Evolutionary conservation across 2,888 invertebrate species (phyloP), one percentile per base, ranked within the genome.

Genomic region (Bibio marci): DNA sequence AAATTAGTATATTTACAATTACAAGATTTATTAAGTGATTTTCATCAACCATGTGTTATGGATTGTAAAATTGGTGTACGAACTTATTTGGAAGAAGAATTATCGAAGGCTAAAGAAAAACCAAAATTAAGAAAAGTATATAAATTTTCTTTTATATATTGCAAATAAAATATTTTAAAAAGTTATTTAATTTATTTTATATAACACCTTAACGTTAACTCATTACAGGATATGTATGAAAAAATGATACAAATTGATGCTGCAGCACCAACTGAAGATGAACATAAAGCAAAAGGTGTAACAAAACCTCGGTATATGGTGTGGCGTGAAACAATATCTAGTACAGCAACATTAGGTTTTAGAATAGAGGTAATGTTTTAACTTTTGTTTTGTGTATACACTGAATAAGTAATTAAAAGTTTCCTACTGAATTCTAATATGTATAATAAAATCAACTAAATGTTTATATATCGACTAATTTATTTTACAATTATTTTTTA

Each of bases 301-400:
- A 92, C 92, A 3, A 94, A 94, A 62, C 88, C 94, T 1, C 71
- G 95, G 13, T 86, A 91, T 62, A 88, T 88, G 87, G 72, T 92
- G 33, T 94, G 92, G 88, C 69, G 97, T 40, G 97, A 97, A 63
- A 88, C 91, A 10, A 92, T 94, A 51, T 94, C 94, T 38, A 94
- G 94, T 30, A 94, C 95, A n/a, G 80, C 94, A 1, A 86, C 86
- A 1, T 70, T 95, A 36, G 97, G 97, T 40, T 97, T 97, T 65
- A 73, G 97, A 51, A 88, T 98, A 57, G 97, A 97, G 62, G 61
- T 58, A 27, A 42, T n/a, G n/a, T n/a, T n/a, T n/a, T n/a, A n/a
- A n/a, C n/a, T n/a, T n/a, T n/a, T 47, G 33, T 2, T 37, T 18
- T 26, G 18, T 11, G 4, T n/a, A n/a, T n/a, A n/a, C n/a, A n/a